Percentiles rank a stretch among this genome's conserved stretches.
phyloP scores from a whole-genome alignment of 2,888 invertebrate genomes.

The Sesia apiformis region DNA sequence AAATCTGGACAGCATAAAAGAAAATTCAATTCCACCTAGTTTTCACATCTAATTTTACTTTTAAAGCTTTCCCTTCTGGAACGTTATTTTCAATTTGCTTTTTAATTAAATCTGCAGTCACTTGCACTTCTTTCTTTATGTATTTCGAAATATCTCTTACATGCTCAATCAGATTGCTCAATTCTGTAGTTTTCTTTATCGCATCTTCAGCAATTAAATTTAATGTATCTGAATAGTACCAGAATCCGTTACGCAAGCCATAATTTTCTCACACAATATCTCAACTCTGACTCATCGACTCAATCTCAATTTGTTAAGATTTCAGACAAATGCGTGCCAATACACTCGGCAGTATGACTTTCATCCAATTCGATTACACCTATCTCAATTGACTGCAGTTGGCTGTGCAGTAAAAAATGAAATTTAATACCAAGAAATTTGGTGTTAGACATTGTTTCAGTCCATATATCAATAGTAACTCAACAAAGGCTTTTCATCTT shows the following conservation, averaged over 20 bases:
- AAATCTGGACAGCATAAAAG: too few relatives aligned
- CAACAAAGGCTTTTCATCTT: not conserved
- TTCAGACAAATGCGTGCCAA: not conserved
- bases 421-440: not conserved
- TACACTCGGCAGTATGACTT: not conserved
- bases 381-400: not conserved
- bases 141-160: slow-evolving; percentile 1
- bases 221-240: not conserved
- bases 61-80: not conserved
- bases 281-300: not conserved
- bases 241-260: not conserved
- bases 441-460: not conserved
- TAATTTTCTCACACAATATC: not conserved
- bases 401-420: too few relatives aligned
- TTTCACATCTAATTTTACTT: not conserved
- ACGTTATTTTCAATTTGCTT: not conserved
- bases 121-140: slow-evolving; percentile 1
- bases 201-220: not conserved
- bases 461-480: not conserved
- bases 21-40: not conserved
- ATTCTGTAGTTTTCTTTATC: not conserved
- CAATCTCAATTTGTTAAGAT: not conserved
- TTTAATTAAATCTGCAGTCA: not conserved
- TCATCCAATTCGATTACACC: not conserved
- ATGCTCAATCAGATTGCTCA: not conserved